phyloP scores from a whole-genome alignment of 2,797 vertebrate genomes.

The Chaetodon trifasciatus region DNA sequence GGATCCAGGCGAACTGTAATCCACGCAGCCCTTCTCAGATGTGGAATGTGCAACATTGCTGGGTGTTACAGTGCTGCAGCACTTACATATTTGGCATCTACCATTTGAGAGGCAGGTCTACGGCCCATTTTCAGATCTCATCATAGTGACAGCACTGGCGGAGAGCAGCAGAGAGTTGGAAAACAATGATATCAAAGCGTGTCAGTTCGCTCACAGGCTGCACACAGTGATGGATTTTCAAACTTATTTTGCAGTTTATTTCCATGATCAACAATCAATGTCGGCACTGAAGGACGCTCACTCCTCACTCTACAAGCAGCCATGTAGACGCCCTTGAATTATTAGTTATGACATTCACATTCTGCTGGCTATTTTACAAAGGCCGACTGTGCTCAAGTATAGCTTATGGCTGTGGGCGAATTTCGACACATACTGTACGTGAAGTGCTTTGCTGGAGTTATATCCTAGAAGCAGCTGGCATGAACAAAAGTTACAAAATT shows the following conservation, averaged over 20 bases:
- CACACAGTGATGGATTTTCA: not conserved
- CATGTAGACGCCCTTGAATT: not conserved
- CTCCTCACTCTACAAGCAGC: not conserved
- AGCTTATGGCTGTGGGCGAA: not conserved
- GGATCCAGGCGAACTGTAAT: constrained; percentile 31
- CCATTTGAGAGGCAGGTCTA: not conserved
- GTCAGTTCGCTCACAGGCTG: not conserved
- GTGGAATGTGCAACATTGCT: not conserved
- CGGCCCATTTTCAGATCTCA: not conserved
- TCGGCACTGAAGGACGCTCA: not conserved
- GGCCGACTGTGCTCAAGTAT: not conserved
- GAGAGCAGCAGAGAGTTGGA: constrained; percentile 11
- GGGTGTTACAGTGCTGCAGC: constrained; percentile 6
- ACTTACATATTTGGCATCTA: not conserved
- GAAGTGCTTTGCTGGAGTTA: not conserved
- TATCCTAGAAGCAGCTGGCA: not conserved
- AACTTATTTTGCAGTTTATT: constrained; percentile 13
- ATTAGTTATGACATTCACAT: constrained; percentile 10
- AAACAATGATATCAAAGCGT: constrained; percentile 18
- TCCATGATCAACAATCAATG: not conserved
- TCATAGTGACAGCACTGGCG: not conserved
- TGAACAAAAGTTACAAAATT: constrained; percentile 1
- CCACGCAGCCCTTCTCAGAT: not conserved
- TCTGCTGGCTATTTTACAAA: not conserved
- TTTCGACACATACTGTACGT: not conserved